Evolutionary conservation across 1,140 invertebrate genomes (phyloP).

Genomic region (Carposina sasakii): DNA sequence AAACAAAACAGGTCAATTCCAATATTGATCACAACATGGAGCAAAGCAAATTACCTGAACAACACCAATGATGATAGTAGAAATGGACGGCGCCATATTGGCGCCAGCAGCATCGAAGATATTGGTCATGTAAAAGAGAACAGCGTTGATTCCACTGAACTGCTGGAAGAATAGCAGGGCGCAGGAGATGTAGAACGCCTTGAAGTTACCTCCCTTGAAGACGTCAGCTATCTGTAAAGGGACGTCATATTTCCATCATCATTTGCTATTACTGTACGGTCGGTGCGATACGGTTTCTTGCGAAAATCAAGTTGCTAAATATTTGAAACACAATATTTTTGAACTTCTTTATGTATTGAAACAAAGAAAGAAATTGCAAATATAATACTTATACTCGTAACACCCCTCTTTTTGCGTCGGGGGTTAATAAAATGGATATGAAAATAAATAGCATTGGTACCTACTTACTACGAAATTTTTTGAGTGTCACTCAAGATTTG

Average conservation of each 20-base stretch:
- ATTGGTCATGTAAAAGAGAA: conserved; percentile 81
- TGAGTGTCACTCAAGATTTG: no score
- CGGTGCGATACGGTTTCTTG: not conserved
- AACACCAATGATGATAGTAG: conserved; percentile 81
- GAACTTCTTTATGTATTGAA: not conserved
- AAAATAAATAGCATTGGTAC: no score
- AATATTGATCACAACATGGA: not conserved
- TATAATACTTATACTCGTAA: no score
- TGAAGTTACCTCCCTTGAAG: conserved; percentile 19
- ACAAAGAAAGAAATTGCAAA: no score
- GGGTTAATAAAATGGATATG: no score
- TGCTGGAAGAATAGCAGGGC: conserved; percentile 80
- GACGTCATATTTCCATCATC: not conserved
- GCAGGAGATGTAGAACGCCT: conserved; percentile 75
- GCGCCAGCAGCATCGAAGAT: conserved; percentile 78
- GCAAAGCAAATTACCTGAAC: conserved; percentile 62
- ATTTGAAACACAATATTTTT: not conserved
- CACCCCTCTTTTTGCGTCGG: no score
- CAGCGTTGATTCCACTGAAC: conserved; percentile 83
- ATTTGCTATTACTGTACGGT: not conserved
- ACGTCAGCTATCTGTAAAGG: not conserved
- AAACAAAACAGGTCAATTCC: not conserved
- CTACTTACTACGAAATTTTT: no score
- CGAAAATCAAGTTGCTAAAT: not conserved
- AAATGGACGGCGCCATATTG: conserved; percentile 68